These are phyloP conservation scores for Cecropterus lyciades DNA, from an alignment of 1,140 invertebrate species.

Conservation along the genomic window DNA sequence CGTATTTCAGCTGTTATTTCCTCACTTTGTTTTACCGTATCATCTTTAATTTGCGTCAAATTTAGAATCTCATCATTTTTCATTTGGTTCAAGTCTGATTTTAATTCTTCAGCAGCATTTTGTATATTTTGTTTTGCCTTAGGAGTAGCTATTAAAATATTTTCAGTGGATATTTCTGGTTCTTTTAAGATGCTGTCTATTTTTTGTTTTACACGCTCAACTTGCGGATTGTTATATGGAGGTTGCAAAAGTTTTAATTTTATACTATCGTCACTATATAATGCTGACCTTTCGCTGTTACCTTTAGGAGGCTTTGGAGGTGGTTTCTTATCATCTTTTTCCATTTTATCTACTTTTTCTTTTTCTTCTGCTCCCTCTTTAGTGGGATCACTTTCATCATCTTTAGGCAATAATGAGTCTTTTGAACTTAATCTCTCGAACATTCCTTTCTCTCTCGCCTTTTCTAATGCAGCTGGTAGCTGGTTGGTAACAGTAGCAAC, in stretches of 20 bases:
- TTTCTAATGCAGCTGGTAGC: slow-evolving; percentile 76
- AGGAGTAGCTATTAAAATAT: slow-evolving; percentile 59
- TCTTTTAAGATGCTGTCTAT: slow-evolving; percentile 80
- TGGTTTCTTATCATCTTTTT: slow-evolving; percentile 60
- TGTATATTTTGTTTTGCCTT: slow-evolving; percentile 58
- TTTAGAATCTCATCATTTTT: slow-evolving; percentile 61
- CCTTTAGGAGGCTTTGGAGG: slow-evolving; percentile 60
- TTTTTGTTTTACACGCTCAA: slow-evolving; percentile 79
- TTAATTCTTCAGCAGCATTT: slow-evolving; percentile 61
- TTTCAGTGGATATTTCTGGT: slow-evolving; percentile 74
- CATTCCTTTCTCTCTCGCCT: slow-evolving; percentile 80
- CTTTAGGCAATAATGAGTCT: slow-evolving; percentile 73
- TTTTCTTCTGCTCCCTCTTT: slow-evolving; percentile 45
- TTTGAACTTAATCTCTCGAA: slow-evolving; percentile 80
- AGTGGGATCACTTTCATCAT: slow-evolving; percentile 50
- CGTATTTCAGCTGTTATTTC: slow-evolving; percentile 62
- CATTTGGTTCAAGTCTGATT: slow-evolving; percentile 55
- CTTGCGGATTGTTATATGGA: slow-evolving; percentile 76
- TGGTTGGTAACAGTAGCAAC: slow-evolving; percentile 82
- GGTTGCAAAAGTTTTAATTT: slow-evolving; percentile 76
- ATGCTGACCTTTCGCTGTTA: slow-evolving; percentile 45
- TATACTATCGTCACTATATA: slow-evolving; percentile 67
- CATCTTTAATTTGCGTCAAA: slow-evolving; percentile 61
- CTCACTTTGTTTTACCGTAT: slow-evolving; percentile 59
- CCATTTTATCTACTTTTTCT: slow-evolving; percentile 40